Conservation (phyloP, 2,888 invertebrate genomes). For the Lamproptera curius region DNA sequence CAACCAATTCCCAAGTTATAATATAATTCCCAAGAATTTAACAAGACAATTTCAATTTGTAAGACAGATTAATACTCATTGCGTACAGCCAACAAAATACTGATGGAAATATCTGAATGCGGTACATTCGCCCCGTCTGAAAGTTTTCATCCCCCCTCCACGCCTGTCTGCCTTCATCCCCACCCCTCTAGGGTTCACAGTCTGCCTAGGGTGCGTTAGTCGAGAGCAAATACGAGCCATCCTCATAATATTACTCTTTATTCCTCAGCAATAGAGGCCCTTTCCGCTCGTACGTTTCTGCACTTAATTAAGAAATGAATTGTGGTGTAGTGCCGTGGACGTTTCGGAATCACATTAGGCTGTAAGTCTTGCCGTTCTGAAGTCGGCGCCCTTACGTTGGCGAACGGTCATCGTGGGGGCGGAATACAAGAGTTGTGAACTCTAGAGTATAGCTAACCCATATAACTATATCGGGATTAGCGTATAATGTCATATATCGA, state of each 20-base stretch:
- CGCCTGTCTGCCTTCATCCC: conserved; percentile 9
- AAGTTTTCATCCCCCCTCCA: conserved; percentile 40
- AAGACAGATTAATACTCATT: too few species aligned
- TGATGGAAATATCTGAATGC: too few species aligned
- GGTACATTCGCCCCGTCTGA: conserved; percentile 42
- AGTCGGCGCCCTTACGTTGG: neutral
- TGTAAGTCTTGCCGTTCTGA: neutral
- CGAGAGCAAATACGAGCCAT: conserved; percentile 16
- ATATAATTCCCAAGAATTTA: too few species aligned
- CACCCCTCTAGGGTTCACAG: conserved; percentile 8
- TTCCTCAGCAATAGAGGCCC: neutral
- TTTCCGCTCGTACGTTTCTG: neutral
- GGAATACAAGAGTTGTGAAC: too few species aligned
- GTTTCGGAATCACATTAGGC: conserved; percentile 13
- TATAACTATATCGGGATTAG: too few species aligned
- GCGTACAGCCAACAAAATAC: too few species aligned
- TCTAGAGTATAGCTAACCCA: too few species aligned
- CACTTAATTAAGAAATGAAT: conserved; percentile 15
- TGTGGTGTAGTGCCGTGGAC: conserved; percentile 3
- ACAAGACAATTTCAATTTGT: too few species aligned
- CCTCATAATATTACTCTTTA: conserved; percentile 6
- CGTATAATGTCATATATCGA: too few species aligned
- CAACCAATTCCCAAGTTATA: too few species aligned
- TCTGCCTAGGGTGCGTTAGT: conserved; percentile 18
- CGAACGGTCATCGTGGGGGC: too few species aligned